Evolutionary conservation across 2,888 invertebrate genomes (phyloP), one percentile per base, ranked within the genome.

Genomic region (Hoplodrina blanda): DNA sequence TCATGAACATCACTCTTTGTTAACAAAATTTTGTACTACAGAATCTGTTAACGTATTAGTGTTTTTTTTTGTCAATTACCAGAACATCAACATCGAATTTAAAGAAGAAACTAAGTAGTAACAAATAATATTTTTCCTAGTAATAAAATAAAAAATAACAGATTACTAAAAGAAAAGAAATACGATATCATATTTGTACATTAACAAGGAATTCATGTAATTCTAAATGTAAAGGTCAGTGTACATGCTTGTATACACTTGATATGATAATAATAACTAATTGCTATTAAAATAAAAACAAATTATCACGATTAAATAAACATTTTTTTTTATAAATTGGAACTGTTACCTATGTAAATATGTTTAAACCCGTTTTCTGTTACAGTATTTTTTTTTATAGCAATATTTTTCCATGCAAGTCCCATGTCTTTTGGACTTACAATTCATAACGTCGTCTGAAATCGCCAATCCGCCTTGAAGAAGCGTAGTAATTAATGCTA

Each of bases 161-260:
- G 2, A 37, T 52, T 33, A 44, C 13, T 25, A 25, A 25, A 25
- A 25, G 25, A 2, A 25, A 25, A 25, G 25, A 25, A 25, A 25
- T 25, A 25, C 25, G 15, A 4, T 54, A 30, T 30, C 37, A 19
- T 6, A 33, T 30, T 63, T 62, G 30, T 20, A 20, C 19, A 19
- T 54, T 72, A 44, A 49, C n/a, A 11, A n/a, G 6, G 8, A 55
- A 71, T 37, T 5, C 19, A 7, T 11, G 1, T 13, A 73, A 17
- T 73, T 64, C 55, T 13, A 64, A 55, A 73, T 56, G 41, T 64
- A 64, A 71, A 65, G 73, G 17, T 0, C 1, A 3, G 20, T 33
- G 2, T 6, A 55, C 33, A 63, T n/a, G 2, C 11, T 2, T 44
- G 0, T 19, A 11, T 15, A 30, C 1, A 30, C 2, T 30, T 15